A percentile compares a stretch with the other conserved stretches of the same genome.
These are phyloP conservation scores for Pterocles orientalis DNA, from an alignment of 2,113 vertebrate species.

Conservation along the genomic window DNA sequence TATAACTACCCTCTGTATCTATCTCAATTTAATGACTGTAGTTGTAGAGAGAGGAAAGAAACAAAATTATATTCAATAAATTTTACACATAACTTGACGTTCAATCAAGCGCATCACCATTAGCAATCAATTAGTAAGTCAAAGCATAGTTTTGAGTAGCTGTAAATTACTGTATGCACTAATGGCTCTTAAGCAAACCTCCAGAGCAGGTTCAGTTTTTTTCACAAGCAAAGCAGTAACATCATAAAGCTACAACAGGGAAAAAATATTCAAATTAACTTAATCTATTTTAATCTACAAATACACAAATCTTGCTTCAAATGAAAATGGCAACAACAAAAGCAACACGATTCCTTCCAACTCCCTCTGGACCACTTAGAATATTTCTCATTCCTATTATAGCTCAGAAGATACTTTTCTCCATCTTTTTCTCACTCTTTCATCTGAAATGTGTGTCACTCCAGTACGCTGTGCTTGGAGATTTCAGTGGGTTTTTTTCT, in stretches of 20 bases:
- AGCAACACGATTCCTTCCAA: not conserved
- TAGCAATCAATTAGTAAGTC: conserved; percentile 50
- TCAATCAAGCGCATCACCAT: not conserved
- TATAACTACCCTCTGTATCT: not conserved
- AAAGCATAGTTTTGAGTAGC: not conserved
- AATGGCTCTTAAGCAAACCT: conserved; percentile 22
- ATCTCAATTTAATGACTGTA: not conserved
- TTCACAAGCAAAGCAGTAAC: not conserved
- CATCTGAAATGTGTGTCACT: not conserved
- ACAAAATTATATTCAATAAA: conserved; percentile 17
- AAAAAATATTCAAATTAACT: not conserved
- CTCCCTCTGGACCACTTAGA: not conserved
- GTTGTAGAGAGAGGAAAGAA: not conserved
- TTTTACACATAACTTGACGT: conserved; percentile 28
- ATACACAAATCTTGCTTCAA: not conserved
- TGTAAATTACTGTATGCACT: conserved; percentile 10
- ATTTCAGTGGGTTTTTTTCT: not conserved
- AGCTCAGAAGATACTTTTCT: not conserved
- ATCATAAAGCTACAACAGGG: not conserved
- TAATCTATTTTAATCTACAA: conserved; percentile 29
- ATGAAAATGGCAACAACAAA: not conserved
- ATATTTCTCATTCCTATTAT: not conserved
- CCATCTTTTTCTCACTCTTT: not conserved
- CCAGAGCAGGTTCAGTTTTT: not conserved
- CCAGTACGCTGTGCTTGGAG: not conserved